Percentiles rank a stretch among this genome's conserved stretches.
phyloP scores from a whole-genome alignment of 23 tunicate species.

The Phallusia fumigata region DNA sequence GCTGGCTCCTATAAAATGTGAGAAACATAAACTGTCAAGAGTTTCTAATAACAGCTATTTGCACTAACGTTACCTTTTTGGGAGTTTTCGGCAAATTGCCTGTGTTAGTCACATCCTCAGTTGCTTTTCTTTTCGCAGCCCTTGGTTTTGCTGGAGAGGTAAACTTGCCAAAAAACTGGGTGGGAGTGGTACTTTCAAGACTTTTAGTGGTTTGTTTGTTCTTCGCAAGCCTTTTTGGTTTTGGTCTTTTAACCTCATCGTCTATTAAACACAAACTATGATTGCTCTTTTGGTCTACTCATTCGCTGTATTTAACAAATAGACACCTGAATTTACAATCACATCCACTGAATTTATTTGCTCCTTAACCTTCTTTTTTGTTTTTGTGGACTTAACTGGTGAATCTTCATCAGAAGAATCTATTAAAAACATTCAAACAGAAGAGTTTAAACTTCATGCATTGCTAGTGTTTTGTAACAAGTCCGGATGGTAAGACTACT shows the following conservation, averaged over 20 bases:
- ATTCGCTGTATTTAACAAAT: not conserved
- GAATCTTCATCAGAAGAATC: conserved; percentile 6
- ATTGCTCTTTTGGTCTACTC: too few species aligned
- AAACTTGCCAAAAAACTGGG: conserved; percentile 10
- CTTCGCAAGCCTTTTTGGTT: not conserved
- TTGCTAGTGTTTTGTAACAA: too few species aligned
- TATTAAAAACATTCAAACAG: not conserved
- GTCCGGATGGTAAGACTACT: too few species aligned
- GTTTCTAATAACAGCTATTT: too few species aligned
- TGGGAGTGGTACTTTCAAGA: conserved; percentile 15
- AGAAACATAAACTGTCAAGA: not conserved
- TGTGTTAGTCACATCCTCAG: not conserved
- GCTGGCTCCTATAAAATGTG: conserved; percentile 7
- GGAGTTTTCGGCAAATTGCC: conserved; percentile 8
- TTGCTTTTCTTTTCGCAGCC: conserved; percentile 2
- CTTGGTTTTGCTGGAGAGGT: not conserved
- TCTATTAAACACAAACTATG: not conserved
- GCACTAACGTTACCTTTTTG: conserved; percentile 1
- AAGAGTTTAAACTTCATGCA: too few species aligned
- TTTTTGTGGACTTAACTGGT: not conserved
- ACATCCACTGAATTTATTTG: not conserved
- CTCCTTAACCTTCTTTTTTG: not conserved
- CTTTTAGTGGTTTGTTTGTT: not conserved
- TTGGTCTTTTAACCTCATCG: not conserved
- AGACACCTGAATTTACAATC: not conserved